These are phyloP conservation scores for Ardeotis arabs DNA, from an alignment of 2,113 vertebrate genomes.

Conservation along the genomic window DNA sequence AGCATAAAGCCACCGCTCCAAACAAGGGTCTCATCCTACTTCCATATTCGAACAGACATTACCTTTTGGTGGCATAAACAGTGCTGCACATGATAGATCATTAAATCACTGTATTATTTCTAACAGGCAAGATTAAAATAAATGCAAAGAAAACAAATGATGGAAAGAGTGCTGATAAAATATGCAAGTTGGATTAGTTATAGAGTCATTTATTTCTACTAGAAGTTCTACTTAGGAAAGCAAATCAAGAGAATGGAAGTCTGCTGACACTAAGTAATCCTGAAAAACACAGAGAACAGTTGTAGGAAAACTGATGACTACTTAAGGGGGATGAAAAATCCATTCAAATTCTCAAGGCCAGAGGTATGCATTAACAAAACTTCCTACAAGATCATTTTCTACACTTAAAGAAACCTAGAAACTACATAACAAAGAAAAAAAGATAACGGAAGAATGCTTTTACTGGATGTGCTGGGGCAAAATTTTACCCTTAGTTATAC, in stretches of 20 bases:
- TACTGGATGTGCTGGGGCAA: not conserved
- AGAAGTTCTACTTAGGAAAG: conserved; percentile 65
- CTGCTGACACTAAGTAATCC: conserved; percentile 68
- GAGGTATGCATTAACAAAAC: conserved; percentile 9
- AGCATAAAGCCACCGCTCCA: not conserved
- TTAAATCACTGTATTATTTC: conserved; percentile 11
- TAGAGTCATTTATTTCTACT: conserved; percentile 69
- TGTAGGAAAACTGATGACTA: conserved; percentile 65
- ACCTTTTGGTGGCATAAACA: not conserved
- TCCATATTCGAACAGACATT: not conserved
- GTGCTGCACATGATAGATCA: not conserved
- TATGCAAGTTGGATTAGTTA: conserved; percentile 67
- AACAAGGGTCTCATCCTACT: not conserved
- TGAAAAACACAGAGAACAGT: conserved; percentile 48
- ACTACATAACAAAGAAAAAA: not conserved
- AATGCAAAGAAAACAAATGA: conserved; percentile 54
- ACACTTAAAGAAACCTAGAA: not conserved
- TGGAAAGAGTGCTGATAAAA: conserved; percentile 57
- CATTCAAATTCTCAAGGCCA: conserved; percentile 48
- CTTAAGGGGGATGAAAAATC: conserved; percentile 62
- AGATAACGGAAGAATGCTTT: not conserved
- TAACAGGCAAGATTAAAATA: conserved; percentile 55
- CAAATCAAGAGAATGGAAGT: conserved; percentile 67
- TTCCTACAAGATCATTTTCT: not conserved
- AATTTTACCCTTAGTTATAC: not conserved